Percentiles rank a stretch among this genome's conserved stretches.
phyloP scores from a whole-genome alignment of 2,797 vertebrate species.

The Oryzias sinensis region DNA sequence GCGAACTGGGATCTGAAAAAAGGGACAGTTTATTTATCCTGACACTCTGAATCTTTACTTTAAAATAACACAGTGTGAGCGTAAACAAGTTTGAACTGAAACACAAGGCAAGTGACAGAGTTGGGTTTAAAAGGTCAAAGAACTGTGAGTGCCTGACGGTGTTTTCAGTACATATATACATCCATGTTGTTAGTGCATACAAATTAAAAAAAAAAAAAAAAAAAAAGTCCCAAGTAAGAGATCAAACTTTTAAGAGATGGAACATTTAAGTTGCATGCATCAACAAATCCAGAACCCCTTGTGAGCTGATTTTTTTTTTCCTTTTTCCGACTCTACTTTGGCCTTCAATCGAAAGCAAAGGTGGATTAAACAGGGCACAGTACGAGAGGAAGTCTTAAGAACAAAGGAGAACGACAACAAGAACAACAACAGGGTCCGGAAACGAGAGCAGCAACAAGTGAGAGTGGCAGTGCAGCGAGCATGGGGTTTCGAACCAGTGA shows the following conservation, averaged over 20 bases:
- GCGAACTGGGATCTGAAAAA: constrained; percentile 1
- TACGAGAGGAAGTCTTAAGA: constrained; percentile 42
- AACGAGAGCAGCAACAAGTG: constrained; percentile 39
- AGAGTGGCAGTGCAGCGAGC: constrained; percentile 42
- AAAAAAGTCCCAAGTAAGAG: not conserved
- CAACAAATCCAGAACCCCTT: not conserved
- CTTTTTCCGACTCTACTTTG: not conserved
- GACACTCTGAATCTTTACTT: not conserved
- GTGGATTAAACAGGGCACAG: constrained; percentile 35
- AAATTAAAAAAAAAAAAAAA: not conserved
- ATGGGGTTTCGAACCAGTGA: constrained; percentile 27
- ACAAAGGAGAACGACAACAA: constrained; percentile 48
- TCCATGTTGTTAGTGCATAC: constrained; percentile 22
- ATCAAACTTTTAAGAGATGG: not conserved
- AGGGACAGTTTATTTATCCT: not conserved
- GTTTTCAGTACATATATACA: constrained; percentile 27
- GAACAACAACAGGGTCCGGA: constrained; percentile 45
- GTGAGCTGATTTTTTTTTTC: not conserved
- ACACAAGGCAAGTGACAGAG: not conserved
- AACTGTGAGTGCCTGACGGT: not conserved
- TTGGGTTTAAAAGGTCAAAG: constrained; percentile 6
- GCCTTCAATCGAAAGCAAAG: constrained; percentile 33
- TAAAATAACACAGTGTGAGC: not conserved
- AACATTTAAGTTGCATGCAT: not conserved
- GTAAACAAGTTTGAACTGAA: constrained; percentile 1